Base-by-base conservation (phyloP, 1,140 invertebrate species). In the Monomorium pharaonis region DNA sequence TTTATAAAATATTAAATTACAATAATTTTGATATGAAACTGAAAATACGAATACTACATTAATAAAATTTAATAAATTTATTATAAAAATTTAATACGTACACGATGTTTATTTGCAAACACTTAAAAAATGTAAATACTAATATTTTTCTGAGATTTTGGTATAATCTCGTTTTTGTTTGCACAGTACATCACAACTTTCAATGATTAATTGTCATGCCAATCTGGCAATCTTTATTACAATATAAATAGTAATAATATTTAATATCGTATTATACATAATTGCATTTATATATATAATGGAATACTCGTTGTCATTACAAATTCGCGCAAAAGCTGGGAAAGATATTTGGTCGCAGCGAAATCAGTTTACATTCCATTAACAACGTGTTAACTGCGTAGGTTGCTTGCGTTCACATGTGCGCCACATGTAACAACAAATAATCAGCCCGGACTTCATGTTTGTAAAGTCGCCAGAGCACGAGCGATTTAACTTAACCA, bases 401-500 rank as follows among this genome's bases (percentile, higher is more conserved):
- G 24, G 18, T 37, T 75, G 51, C 51, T 24, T 58, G 51, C 33
- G 24, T 44, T 58, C 37, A 60, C 24, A 6, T 77, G 44, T 24
- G 44, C 24, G 42, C 54, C 67, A 51, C 49, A 14, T 70, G 58
- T 75, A 47, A 58, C 33, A 54, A 44, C 51, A 51, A 87, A 88
- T 87, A 84, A 88, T 87, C 69, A 18, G 18, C 21, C 18, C 10
- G 75, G 49, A 67, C 12, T n/a, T 65, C 44, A 12, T 87, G 69
- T 76, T 88, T 84, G 54, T 47, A 33, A 49, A 62, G 42, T 69
- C 44, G 47, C n/a, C 58, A 49, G 60, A 65, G 47, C 84, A 60
- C 76, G 78, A 62, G 27, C 63, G 63, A 87, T 87, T 87, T 76
- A 58, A 12, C 27, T 65, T 78, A 51, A 56, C 62, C 37, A 86